A percentile compares a stretch with the other conserved stretches of the same genome.
phyloP scores from a whole-genome alignment of 2,888 invertebrate genomes.

The Drosophila cognata region DNA sequence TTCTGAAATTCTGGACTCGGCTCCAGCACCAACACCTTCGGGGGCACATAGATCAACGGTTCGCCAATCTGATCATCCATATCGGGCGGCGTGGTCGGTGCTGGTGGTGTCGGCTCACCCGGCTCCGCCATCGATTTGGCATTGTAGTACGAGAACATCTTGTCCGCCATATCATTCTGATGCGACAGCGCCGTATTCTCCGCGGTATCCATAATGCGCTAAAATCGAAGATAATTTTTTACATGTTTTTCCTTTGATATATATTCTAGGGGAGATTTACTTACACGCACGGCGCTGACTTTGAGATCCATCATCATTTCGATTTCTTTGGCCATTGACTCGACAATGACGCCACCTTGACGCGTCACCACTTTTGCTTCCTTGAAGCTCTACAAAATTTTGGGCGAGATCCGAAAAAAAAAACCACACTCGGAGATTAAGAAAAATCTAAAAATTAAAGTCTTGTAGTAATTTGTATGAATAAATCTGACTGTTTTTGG shows the following conservation, averaged over 20 bases:
- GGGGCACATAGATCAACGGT: slow-evolving; percentile 86
- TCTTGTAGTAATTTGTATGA: background rate
- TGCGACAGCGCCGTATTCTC: slow-evolving; percentile 91
- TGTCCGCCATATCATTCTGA: slow-evolving; percentile 86
- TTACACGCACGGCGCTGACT: slow-evolving; percentile 93
- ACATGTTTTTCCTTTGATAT: background rate
- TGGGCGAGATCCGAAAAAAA: no score
- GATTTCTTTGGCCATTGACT: slow-evolving; percentile 93
- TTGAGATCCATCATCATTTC: slow-evolving; percentile 95
- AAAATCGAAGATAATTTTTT: slow-evolving; percentile 9
- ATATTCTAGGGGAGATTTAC: slow-evolving; percentile 37
- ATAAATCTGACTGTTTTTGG: background rate
- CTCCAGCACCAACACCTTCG: slow-evolving; percentile 88
- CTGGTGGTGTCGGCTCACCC: slow-evolving; percentile 86
- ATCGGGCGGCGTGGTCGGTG: slow-evolving; percentile 85
- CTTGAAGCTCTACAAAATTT: slow-evolving; percentile 89
- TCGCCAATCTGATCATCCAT: slow-evolving; percentile 86
- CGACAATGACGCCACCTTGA: slow-evolving; percentile 91
- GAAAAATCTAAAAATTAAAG: background rate
- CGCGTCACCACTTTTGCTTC: slow-evolving; percentile 90
- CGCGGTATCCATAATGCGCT: slow-evolving; percentile 95
- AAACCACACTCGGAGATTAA: background rate
- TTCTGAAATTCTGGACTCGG: slow-evolving; percentile 92
- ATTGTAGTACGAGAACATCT: slow-evolving; percentile 89
- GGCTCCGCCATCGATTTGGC: slow-evolving; percentile 89